A percentile compares a stretch with the other conserved stretches of the same genome.
Evolutionary conservation across 2,113 vertebrate genomes (phyloP).

Genomic region (Eudorcas thomsonii): DNA sequence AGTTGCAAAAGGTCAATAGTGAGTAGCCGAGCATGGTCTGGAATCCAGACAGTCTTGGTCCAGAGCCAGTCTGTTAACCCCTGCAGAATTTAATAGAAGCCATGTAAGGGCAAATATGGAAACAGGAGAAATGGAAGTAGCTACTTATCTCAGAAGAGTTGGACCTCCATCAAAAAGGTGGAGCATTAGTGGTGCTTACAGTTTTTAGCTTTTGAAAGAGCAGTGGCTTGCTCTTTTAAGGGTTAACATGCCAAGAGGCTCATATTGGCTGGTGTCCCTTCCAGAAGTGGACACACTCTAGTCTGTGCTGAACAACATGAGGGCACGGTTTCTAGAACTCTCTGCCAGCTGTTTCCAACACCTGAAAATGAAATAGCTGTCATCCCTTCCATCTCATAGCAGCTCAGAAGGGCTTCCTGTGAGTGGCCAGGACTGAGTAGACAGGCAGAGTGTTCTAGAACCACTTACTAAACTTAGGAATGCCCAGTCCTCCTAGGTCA

Average conservation of each 20-base stretch:
- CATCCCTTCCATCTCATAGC: background rate
- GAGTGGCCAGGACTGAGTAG: background rate
- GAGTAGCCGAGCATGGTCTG: background rate
- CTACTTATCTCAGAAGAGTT: background rate
- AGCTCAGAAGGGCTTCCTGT: background rate
- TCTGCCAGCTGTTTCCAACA: background rate
- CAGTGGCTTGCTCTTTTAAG: background rate
- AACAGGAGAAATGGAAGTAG: background rate
- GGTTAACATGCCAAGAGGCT: background rate
- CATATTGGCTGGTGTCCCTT: background rate
- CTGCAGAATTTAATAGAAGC: background rate
- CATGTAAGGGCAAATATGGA: background rate
- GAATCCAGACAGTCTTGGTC: background rate
- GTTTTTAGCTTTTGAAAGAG: background rate
- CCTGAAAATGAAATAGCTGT: background rate
- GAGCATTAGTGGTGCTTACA: fast-evolving
- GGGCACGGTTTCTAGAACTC: background rate
- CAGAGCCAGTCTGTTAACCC: background rate
- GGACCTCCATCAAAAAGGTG: background rate
- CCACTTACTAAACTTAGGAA: background rate
- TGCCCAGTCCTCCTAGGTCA: background rate
- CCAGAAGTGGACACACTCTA: background rate
- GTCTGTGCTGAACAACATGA: background rate
- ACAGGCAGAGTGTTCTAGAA: background rate
- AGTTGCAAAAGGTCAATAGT: background rate